Evolutionary conservation across 35 echinoderm and acorn worm species (phyloP).

Genomic region (Heliocidaris tuberculata): DNA sequence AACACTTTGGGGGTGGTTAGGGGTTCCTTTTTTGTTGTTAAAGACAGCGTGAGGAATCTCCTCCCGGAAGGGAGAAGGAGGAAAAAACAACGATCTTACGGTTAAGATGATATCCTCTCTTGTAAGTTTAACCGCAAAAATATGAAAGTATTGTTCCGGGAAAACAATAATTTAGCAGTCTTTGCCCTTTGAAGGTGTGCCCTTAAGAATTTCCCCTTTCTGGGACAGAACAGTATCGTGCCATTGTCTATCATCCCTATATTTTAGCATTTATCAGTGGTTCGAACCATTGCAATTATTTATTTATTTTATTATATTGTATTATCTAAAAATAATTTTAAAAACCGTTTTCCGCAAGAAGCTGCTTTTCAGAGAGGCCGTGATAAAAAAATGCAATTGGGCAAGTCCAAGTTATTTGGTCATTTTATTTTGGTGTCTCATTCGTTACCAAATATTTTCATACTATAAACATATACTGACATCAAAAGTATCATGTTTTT

Average conservation of each 20-base stretch:
- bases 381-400: no score
- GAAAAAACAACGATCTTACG: slow-evolving; percentile 30
- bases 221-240: neutral
- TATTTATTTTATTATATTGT: no score
- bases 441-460: no score
- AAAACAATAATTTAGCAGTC: neutral
- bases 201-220: neutral
- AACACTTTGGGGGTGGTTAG: neutral
- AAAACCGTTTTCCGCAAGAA: no score
- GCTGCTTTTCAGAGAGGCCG: no score
- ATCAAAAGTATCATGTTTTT: no score
- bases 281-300: no score
- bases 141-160: slow-evolving; percentile 46
- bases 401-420: no score
- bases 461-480: no score
- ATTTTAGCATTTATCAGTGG: neutral
- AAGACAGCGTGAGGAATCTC: neutral
- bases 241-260: neutral
- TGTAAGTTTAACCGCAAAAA: slow-evolving; percentile 21
- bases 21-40: neutral
- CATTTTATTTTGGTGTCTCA: no score
- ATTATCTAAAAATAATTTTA: no score
- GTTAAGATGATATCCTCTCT: slow-evolving; percentile 29
- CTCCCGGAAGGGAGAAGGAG: slow-evolving; percentile 29
- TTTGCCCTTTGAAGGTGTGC: neutral